Base-by-base conservation (phyloP, 2,888 invertebrate genomes). In the Embidobia sp. region DNA sequence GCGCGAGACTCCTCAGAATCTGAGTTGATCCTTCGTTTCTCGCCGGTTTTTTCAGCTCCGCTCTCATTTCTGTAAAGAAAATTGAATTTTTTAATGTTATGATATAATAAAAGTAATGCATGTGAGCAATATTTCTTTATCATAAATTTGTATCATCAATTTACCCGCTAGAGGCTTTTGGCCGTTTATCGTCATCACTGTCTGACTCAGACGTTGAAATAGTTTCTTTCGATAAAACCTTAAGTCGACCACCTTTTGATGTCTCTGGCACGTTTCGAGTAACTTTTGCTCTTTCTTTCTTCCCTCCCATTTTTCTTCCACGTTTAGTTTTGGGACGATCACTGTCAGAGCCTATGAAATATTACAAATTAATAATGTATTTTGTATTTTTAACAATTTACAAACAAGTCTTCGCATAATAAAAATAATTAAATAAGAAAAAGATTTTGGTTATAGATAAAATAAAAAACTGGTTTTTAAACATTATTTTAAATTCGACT, bases 201-300 rank as follows among this genome's bases (percentile, higher is more conserved):
- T 92, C 92, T 0, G 95, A 95, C 85, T 96, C 96, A 75, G 95
- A 95, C 0, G 97, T 97, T 0, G 98, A 98, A 80, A 98, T 98
- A 0, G 97, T 97, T 67, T 96, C 98, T 88, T 98, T 98, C 0
- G 98, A 98, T 0, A 97, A 94, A 86, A 98, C 95, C 85, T 96
- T 94, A 79, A 94, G 93, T 42, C 97, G 29, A 3, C 73, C 94
- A 87, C 97, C 96, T 89, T 96, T 97, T 5, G 95, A 92, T 64
- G 95, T 93, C 15, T 95, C 95, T 81, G 61, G 92, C 92, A 13
- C 91, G 85, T 44, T 85, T 70, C 83, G 88, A 85, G 33, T 84
- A 64, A 83, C 86, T 79, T 81, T 86, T 81, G 69, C 55, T 75
- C 82, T 86, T 18, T 83, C 85, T 79, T 85, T 88, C 72, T 80